Conservation (phyloP, 2,888 invertebrate genomes). For the Hydraecia micacea region DNA sequence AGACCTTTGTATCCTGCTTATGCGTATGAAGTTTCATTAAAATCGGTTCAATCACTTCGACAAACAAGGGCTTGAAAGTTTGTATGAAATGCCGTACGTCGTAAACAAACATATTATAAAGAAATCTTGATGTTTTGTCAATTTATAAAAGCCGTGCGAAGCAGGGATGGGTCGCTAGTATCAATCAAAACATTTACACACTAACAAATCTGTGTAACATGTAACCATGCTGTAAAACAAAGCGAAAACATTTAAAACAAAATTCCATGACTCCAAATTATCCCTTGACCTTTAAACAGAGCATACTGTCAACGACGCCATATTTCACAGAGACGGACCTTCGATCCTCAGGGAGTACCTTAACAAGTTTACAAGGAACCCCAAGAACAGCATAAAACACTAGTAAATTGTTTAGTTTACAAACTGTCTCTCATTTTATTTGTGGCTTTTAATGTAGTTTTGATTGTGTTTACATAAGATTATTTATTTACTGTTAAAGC, state of each 20-base stretch:
- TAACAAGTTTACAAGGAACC: conserved; percentile 59
- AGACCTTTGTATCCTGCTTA: no score
- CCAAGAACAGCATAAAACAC: conserved; percentile 60
- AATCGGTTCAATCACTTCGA: no score
- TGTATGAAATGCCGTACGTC: no score
- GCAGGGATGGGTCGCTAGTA: neutral
- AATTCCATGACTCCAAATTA: conserved; percentile 6
- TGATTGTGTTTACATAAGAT: conserved; percentile 54
- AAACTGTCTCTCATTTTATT: conserved; percentile 63
- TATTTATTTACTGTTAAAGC: conserved; percentile 50
- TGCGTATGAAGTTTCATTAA: no score
- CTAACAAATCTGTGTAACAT: neutral
- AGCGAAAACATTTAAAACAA: conserved; percentile 5
- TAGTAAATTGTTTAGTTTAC: conserved; percentile 70
- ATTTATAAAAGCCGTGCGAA: neutral
- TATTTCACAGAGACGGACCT: conserved; percentile 66
- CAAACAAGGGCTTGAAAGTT: no score
- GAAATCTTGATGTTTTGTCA: neutral
- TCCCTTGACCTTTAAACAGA: conserved; percentile 57
- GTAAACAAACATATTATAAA: neutral
- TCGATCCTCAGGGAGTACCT: conserved; percentile 55
- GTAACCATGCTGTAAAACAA: no score
- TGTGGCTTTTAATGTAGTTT: conserved; percentile 54
- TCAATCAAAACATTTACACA: neutral
- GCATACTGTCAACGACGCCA: conserved; percentile 69